Base-by-base conservation (phyloP, 2,888 invertebrate genomes). In the Boloria euphrosyne region DNA sequence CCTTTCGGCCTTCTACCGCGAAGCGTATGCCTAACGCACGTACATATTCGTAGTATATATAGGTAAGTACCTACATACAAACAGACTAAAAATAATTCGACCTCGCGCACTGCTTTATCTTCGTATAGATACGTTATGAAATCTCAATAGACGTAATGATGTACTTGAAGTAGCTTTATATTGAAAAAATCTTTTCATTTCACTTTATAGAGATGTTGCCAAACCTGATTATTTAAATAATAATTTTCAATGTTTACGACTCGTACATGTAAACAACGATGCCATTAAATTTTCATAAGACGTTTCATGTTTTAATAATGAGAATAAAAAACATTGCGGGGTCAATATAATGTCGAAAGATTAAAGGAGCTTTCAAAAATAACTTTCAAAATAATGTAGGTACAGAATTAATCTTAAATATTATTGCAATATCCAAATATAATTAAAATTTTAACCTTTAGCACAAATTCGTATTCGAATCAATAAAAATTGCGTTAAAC, bases 1-100 rank as follows among this genome's bases (percentile, higher is more conserved):
- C 84, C 82, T 84, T 81, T 83, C 80, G 80, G 80, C 81, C 81
- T 81, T 83, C 80, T 77, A 74, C 75, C 63, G 59, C 68, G 65
- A 71, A 71, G 70, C 66, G 66, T 73, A 57, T 57, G 47, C 57
- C 73, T 73, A 73, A 68, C 67, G 69, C 73, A 76, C 75, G 51
- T 71, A 68, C 77, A 74, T 64, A 58, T 59, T 74, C n/a, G n/a
- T 10, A 16, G 22, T 22, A 22, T 58, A 58, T 59, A 49, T 49
- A 49, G 17, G 31, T 38, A 38, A 4, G 49, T 59, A n/a, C n/a
- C n/a, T n/a, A n/a, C n/a, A n/a, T n/a, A 38, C 31, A 50, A 50
- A 16, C 75, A 75, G 74, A 70, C 71, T 78, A 77, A 75, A 80
- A 78, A 81, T 76, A 78, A 75, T 76, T 78, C 70, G 71, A 72